phyloP scores from a whole-genome alignment of 1,140 invertebrate genomes.

The Ceratosolen fusciceps region DNA sequence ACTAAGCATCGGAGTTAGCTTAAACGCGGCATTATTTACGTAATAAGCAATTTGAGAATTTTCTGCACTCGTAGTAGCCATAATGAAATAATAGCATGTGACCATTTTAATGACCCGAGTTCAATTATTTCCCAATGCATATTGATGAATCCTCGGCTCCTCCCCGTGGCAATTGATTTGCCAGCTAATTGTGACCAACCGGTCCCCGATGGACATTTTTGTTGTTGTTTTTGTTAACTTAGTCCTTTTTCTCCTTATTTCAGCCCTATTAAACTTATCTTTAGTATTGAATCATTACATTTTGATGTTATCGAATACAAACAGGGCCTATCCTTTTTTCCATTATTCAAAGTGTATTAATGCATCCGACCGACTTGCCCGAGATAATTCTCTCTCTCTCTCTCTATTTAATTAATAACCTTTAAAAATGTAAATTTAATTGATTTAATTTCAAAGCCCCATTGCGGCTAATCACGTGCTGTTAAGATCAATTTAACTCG shows the following conservation, averaged over 20 bases:
- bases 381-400: not conserved
- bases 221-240: not conserved
- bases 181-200: conserved; percentile 60
- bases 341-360: conserved; percentile 50
- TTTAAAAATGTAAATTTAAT: not conserved
- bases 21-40: conserved; percentile 38
- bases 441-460: not conserved
- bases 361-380: conserved; percentile 1
- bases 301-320: conserved; percentile 12
- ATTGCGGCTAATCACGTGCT: not conserved
- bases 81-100: conserved; percentile 23
- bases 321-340: conserved; percentile 6
- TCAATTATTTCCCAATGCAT: conserved; percentile 57
- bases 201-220: not conserved
- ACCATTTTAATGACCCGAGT: conserved; percentile 56
- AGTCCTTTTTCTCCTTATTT: conserved; percentile 13
- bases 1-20: conserved; percentile 3
- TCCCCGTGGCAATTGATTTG: conserved; percentile 55
- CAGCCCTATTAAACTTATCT: not conserved
- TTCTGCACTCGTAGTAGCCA: conserved; percentile 9
- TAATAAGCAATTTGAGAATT: conserved; percentile 42
- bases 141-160: conserved; percentile 54
- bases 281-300: not conserved
- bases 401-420: not conserved
- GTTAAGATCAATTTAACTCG: not conserved